A percentile compares a stretch with the other conserved stretches of the same genome.
These are phyloP conservation scores for Laticauda laticaudata DNA, from an alignment of 2,113 vertebrate species.

Conservation along the genomic window DNA sequence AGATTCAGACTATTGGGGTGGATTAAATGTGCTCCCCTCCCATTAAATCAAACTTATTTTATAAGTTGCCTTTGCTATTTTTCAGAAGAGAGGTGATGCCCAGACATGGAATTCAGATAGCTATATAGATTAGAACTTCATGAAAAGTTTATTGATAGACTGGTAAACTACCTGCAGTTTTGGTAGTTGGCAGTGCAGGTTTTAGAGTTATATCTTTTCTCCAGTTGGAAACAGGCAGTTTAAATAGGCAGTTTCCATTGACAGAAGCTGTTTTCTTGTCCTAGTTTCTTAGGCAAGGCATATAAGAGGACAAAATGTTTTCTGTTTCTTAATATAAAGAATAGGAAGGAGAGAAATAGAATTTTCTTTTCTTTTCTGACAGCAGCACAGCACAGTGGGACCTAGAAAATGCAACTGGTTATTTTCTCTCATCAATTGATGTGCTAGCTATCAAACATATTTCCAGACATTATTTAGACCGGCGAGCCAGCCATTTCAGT, in stretches of 20 bases:
- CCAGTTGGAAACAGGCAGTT: not conserved
- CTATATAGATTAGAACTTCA: not conserved
- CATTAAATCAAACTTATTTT: not conserved
- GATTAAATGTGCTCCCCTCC: not conserved
- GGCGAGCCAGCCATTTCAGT: not conserved
- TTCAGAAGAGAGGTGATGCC: not conserved
- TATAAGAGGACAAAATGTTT: not conserved
- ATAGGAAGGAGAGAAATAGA: not conserved
- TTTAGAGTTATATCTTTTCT: not conserved
- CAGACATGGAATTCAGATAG: not conserved
- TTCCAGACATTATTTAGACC: not conserved
- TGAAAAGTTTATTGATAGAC: not conserved
- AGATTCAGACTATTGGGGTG: not conserved
- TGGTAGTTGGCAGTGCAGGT: not conserved
- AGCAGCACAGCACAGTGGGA: not conserved
- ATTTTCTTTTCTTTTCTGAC: not conserved
- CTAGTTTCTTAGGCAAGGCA: not conserved
- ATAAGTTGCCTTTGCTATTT: not conserved
- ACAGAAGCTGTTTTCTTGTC: not conserved
- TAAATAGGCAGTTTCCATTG: not conserved
- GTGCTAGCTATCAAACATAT: not conserved
- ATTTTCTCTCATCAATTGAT: not conserved
- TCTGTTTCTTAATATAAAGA: not conserved
- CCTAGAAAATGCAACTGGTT: not conserved
- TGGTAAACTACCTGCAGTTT: not conserved